Conservation (phyloP, 2,888 invertebrate genomes). For the Diachrysia chrysitis region DNA sequence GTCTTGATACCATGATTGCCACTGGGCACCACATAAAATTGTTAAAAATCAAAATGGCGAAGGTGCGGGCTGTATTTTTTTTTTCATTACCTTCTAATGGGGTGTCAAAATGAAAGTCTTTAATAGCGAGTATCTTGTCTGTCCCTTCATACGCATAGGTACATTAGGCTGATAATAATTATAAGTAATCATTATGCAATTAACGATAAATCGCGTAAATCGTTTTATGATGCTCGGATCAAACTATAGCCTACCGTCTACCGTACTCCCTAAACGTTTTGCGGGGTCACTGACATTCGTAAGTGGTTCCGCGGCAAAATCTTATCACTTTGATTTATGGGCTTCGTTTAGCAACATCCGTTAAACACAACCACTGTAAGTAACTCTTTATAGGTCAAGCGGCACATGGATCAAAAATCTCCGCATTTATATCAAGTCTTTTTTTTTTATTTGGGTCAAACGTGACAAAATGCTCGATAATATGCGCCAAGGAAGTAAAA, state of each 20-base stretch:
- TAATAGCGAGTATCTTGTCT: too few species aligned
- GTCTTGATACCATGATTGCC: too few species aligned
- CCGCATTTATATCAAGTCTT: conserved; percentile 19
- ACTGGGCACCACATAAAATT: too few species aligned
- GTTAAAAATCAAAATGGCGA: too few species aligned
- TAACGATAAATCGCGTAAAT: too few species aligned
- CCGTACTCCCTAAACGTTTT: conserved; percentile 38
- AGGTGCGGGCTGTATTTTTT: too few species aligned
- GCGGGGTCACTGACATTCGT: conserved; percentile 44
- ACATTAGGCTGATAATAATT: too few species aligned
- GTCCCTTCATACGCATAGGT: too few species aligned
- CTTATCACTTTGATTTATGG: conserved; percentile 49
- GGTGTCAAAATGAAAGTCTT: too few species aligned
- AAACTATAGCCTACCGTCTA: not conserved
- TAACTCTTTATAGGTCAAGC: conserved; percentile 40
- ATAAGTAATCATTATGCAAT: too few species aligned
- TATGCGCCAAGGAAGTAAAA: not conserved
- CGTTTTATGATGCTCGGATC: not conserved
- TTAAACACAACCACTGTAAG: conserved; percentile 28
- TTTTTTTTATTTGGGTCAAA: conserved; percentile 14
- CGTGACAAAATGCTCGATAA: conserved; percentile 8
- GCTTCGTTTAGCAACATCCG: conserved; percentile 33
- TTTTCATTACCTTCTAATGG: too few species aligned
- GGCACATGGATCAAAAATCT: conserved; percentile 7
- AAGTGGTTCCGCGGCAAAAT: conserved; percentile 39